phyloP scores from a whole-genome alignment of 2,888 invertebrate genomes.

The Hemicrepidius hirtus region DNA sequence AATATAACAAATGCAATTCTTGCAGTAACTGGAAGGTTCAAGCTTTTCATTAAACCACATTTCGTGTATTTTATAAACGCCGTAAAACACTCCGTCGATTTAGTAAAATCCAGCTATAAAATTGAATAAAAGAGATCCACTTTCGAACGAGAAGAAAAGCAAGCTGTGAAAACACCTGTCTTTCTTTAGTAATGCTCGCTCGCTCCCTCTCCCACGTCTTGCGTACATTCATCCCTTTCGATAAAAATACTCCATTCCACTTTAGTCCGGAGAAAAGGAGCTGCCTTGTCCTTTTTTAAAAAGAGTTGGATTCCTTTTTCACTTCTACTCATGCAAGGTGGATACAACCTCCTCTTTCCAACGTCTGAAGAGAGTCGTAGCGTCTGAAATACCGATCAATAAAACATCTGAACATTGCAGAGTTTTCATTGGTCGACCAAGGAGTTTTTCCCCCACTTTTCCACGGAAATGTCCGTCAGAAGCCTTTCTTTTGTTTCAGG shows the following conservation, averaged over 20 bases:
- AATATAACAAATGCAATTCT: background rate
- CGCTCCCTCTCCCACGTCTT: constrained; percentile 41
- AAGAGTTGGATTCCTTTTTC: constrained; percentile 56
- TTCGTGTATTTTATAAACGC: constrained; percentile 33
- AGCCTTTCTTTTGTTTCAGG: constrained; percentile 71
- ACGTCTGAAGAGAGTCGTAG: constrained; percentile 65
- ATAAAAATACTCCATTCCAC: constrained; percentile 51
- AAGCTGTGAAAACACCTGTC: constrained; percentile 46
- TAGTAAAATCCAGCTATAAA: constrained; percentile 43
- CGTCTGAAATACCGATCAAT: constrained; percentile 71
- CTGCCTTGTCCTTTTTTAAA: constrained; percentile 55
- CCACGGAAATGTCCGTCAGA: constrained; percentile 70
- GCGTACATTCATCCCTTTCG: constrained; percentile 35
- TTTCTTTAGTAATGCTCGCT: constrained; percentile 36
- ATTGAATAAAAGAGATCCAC: constrained; percentile 51
- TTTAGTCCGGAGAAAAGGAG: constrained; percentile 59
- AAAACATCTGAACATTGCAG: constrained; percentile 70
- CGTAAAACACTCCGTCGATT: constrained; percentile 41
- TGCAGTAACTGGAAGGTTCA: background rate
- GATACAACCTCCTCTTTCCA: constrained; percentile 52
- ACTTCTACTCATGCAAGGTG: constrained; percentile 50
- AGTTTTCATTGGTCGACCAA: constrained; percentile 71
- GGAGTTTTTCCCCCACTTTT: constrained; percentile 71
- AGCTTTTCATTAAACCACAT: background rate
- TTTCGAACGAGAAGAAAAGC: constrained; percentile 46